phyloP scores from a whole-genome alignment of 2,888 invertebrate species.

The Scaptomyza reducta region DNA sequence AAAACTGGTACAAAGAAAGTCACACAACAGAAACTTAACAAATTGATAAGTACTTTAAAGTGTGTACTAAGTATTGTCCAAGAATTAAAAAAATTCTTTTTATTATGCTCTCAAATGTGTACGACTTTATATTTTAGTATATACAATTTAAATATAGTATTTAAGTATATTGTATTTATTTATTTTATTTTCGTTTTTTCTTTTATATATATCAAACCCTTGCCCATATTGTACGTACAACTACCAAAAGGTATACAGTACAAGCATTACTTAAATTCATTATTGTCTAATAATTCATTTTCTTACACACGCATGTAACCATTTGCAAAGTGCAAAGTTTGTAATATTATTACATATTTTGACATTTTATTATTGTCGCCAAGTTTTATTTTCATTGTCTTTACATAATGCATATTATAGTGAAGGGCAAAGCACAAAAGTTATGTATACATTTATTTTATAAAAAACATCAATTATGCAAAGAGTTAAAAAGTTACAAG shows the following conservation, averaged over 20 bases:
- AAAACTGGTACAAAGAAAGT: conserved; percentile 24
- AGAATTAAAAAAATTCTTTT: conserved; percentile 46
- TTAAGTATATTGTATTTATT: conserved; percentile 18
- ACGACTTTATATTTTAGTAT: conserved; percentile 29
- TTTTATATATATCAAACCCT: conserved; percentile 45
- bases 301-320: conserved; percentile 22
- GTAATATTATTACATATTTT: conserved; percentile 5
- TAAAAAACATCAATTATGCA: conserved; percentile 70
- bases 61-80: conserved; percentile 30
- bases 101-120: conserved; percentile 33
- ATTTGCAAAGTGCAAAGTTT: conserved; percentile 17
- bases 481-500: conserved; percentile 68
- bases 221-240: conserved; percentile 43
- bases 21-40: conserved; percentile 69
- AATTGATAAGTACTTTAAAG: conserved; percentile 25
- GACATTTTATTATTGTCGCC: conserved; percentile 55
- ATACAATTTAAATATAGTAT: conserved; percentile 33
- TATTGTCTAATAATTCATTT: conserved; percentile 43
- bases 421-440: conserved; percentile 48
- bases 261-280: conserved; percentile 35
- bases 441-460: conserved; percentile 53
- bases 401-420: conserved; percentile 33
- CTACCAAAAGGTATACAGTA: conserved; percentile 62
- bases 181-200: conserved; percentile 6
- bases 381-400: conserved; percentile 18